Conservation (phyloP, 2,113 vertebrate genomes). For the Python bivittatus region DNA sequence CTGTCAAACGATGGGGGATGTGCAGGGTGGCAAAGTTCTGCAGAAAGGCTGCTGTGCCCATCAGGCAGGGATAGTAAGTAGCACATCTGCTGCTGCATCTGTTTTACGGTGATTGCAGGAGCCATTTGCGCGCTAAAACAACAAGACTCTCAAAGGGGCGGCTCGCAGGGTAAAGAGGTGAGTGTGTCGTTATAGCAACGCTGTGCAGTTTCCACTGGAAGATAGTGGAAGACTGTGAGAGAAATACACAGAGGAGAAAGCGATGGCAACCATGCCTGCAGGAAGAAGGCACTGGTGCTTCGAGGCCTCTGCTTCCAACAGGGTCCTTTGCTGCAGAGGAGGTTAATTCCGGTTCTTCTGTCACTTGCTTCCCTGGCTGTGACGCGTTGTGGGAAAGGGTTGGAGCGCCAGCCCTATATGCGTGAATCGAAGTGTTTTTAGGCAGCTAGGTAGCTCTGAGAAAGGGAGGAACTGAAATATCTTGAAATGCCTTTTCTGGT, state of each 20-base stretch:
- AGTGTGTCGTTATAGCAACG: constrained; percentile 9
- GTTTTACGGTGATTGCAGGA: background rate
- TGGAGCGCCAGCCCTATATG: too few relatives aligned
- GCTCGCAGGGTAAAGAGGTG: background rate
- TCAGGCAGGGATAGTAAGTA: background rate
- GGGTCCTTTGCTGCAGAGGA: background rate
- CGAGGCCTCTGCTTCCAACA: background rate
- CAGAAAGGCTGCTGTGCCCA: background rate
- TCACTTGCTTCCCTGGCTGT: background rate
- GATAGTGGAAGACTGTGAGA: background rate
- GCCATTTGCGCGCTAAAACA: constrained; percentile 14
- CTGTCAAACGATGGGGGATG: background rate
- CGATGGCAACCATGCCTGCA: background rate
- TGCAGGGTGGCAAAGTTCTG: background rate
- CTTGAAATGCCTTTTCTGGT: background rate
- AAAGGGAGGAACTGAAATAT: background rate
- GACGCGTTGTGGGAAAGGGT: background rate
- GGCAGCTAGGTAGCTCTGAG: background rate
- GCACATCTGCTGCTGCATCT: background rate
- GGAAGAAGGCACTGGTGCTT: background rate
- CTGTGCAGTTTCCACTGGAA: background rate
- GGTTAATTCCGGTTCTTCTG: background rate
- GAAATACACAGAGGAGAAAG: background rate
- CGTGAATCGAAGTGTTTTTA: background rate
- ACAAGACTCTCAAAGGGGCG: background rate